Percentiles rank a stretch among this genome's conserved stretches.
Evolutionary conservation across 2,888 invertebrate species (phyloP).

Genomic region (Teleiodes luculella): DNA sequence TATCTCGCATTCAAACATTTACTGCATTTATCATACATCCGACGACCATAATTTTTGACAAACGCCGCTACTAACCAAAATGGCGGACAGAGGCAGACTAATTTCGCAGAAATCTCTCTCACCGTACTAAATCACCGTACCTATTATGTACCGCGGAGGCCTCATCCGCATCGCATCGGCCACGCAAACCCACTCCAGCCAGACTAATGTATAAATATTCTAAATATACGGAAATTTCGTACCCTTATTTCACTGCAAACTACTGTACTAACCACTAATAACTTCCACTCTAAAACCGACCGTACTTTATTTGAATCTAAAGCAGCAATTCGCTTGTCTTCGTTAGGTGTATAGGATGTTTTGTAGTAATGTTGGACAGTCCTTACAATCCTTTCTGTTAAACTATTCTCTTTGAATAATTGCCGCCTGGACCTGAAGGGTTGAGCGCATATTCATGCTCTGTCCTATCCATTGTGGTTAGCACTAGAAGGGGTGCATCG

Average conservation of each 20-base stretch:
- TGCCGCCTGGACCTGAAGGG: slow-evolving; percentile 78
- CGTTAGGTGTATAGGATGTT: slow-evolving; percentile 28
- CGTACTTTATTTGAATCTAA: slow-evolving; percentile 6
- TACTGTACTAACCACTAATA: slow-evolving; percentile 17
- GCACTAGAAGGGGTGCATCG: slow-evolving; percentile 34
- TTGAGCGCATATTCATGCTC: slow-evolving; percentile 71
- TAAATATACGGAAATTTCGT: slow-evolving; percentile 71
- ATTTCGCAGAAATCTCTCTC: slow-evolving; percentile 68
- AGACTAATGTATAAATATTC: slow-evolving; percentile 75
- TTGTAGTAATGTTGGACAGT: slow-evolving; percentile 31
- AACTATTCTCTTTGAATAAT: slow-evolving; percentile 80
- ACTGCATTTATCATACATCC: slow-evolving; percentile 7
- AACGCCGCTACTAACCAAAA: slow-evolving; percentile 43
- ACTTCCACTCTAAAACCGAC: slow-evolving; percentile 24
- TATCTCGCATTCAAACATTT: not conserved
- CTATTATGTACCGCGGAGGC: slow-evolving; percentile 60
- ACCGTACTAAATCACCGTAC: slow-evolving; percentile 72
- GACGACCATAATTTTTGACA: slow-evolving; percentile 18
- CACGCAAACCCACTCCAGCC: slow-evolving; percentile 49
- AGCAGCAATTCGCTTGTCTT: slow-evolving; percentile 21
- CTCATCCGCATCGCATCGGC: slow-evolving; percentile 64
- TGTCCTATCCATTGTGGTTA: slow-evolving; percentile 68
- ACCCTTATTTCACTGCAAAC: slow-evolving; percentile 23
- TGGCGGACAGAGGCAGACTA: slow-evolving; percentile 60
- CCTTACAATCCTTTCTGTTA: slow-evolving; percentile 78